Conservation (phyloP, 1,140 invertebrate genomes). For the Laupala kohalensis region DNA sequence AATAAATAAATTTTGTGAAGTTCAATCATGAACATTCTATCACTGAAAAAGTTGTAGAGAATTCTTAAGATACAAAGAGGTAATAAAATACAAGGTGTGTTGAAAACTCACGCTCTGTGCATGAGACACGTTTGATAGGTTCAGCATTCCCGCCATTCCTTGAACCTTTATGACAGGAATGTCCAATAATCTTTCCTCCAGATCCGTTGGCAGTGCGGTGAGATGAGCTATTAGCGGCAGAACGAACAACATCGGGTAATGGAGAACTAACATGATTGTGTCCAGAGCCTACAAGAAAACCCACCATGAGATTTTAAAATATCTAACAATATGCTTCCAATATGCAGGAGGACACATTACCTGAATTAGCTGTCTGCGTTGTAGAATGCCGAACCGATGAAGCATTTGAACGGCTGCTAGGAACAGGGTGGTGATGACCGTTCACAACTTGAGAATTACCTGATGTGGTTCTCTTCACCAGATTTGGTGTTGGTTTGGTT, state of each 20-base stretch:
- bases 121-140: constrained; percentile 33
- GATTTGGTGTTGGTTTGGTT: neutral
- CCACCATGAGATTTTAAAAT: neutral
- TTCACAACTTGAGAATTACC: neutral
- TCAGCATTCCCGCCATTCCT: constrained; percentile 22
- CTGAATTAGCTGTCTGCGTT: constrained; percentile 11
- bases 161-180: constrained; percentile 13
- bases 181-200: constrained; percentile 5
- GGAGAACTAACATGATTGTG: constrained; percentile 7
- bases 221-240: constrained; percentile 8
- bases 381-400: constrained; percentile 15
- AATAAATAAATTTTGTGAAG: no score
- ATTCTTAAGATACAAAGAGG: no score
- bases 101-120: constrained; percentile 31
- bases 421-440: neutral
- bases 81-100: neutral
- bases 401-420: neutral
- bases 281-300: neutral
- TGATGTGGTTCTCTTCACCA: neutral
- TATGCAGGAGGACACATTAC: neutral
- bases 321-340: neutral
- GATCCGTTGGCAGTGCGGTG: neutral
- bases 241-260: constrained; percentile 13
- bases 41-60: no score
- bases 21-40: no score